These are phyloP conservation scores for Pelobates cultripes DNA, from an alignment of 2,797 vertebrate species.

Conservation along the genomic window DNA sequence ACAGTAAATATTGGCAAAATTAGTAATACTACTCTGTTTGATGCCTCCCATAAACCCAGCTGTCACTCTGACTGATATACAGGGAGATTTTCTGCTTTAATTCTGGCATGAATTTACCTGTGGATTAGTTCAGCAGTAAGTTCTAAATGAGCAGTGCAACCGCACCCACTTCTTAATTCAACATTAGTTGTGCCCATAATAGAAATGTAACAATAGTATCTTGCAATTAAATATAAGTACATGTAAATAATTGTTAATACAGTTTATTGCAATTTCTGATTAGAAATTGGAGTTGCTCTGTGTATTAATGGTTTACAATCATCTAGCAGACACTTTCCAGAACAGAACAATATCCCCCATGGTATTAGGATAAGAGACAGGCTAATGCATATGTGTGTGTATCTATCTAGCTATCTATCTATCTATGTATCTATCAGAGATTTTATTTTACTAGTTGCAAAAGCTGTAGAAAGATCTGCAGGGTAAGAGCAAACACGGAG, in stretches of 20 bases:
- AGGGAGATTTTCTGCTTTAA: conserved; percentile 10
- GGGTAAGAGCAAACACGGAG: too few relatives aligned
- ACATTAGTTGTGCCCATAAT: neutral
- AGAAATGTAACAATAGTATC: neutral
- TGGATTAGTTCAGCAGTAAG: neutral
- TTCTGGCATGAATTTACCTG: conserved; percentile 33
- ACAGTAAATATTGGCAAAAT: conserved; percentile 39
- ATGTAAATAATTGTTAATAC: neutral
- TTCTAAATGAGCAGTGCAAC: neutral
- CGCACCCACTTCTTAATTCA: conserved; percentile 4
- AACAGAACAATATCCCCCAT: too few relatives aligned
- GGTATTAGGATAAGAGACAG: too few relatives aligned
- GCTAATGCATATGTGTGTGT: too few relatives aligned
- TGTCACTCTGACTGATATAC: conserved; percentile 38
- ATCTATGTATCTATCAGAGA: too few relatives aligned
- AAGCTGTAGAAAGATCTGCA: too few relatives aligned
- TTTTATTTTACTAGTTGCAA: too few relatives aligned
- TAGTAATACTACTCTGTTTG: conserved; percentile 28
- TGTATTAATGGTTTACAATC: too few relatives aligned
- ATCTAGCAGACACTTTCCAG: too few relatives aligned
- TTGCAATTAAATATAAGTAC: neutral
- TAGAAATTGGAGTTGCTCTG: neutral
- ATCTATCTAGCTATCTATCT: too few relatives aligned
- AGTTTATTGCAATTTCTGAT: neutral
- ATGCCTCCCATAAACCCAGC: conserved; percentile 28